Evolutionary conservation across 2,113 vertebrate species (phyloP).

Genomic region (Ciconia stormi): DNA sequence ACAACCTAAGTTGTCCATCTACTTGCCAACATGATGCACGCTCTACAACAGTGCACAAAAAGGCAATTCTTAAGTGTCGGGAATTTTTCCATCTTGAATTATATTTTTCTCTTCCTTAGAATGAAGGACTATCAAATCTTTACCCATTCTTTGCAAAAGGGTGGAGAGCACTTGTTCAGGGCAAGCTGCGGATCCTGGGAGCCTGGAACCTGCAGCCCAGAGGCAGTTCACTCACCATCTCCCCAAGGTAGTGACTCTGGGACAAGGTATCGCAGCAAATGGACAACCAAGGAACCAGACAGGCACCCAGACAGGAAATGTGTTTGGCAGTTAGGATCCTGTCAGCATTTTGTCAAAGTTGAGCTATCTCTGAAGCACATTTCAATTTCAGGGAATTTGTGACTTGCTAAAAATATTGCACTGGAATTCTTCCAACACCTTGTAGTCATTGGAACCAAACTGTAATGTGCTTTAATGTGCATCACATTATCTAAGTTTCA

Average conservation of each 20-base stretch:
- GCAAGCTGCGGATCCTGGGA: background rate
- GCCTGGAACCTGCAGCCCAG: background rate
- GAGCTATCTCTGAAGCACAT: background rate
- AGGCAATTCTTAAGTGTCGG: background rate
- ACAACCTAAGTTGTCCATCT: background rate
- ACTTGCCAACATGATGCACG: background rate
- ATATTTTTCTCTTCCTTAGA: background rate
- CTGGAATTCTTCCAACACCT: background rate
- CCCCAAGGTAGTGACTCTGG: fast-evolving
- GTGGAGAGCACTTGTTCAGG: background rate
- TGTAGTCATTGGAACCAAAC: background rate
- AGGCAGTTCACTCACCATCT: background rate
- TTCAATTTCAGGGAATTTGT: background rate
- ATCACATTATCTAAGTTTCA: background rate
- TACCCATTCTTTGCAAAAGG: background rate
- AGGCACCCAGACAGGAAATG: background rate
- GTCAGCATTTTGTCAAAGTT: background rate
- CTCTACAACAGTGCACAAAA: background rate
- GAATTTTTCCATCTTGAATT: background rate
- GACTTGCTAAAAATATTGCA: background rate
- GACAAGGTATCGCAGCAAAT: background rate
- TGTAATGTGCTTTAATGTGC: background rate
- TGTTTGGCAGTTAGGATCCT: background rate
- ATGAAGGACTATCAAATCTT: background rate
- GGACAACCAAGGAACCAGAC: background rate